Percentiles rank a stretch among this genome's conserved stretches.
Evolutionary conservation across 1,140 invertebrate genomes (phyloP).

Genomic region (Penaeus japonicus): DNA sequence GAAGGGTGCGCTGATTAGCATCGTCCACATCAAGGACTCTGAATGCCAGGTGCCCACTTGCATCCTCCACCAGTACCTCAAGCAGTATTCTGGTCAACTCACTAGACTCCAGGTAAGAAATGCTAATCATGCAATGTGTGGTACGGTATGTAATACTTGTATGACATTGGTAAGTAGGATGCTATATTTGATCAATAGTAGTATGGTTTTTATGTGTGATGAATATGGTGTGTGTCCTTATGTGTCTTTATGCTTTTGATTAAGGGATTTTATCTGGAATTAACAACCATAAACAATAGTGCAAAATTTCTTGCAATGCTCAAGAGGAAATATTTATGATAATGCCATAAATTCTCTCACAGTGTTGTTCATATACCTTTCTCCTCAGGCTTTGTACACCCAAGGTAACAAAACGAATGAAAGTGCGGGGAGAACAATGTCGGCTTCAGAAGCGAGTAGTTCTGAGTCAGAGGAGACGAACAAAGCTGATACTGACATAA

Average conservation of each 20-base stretch:
- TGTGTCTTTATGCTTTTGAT: background rate
- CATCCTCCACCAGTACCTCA: slow-evolving; percentile 80
- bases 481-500: background rate
- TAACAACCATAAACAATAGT: too few species aligned
- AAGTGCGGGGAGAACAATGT: background rate
- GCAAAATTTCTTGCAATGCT: too few species aligned
- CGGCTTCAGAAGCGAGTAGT: too few species aligned
- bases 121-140: background rate
- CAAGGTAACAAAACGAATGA: background rate
- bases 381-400: slow-evolving; percentile 42
- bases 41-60: slow-evolving; percentile 79
- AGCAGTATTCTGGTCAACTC: slow-evolving; percentile 81
- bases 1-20: slow-evolving; percentile 78
- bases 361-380: background rate
- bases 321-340: background rate
- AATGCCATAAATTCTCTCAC: background rate
- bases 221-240: background rate
- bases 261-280: too few species aligned
- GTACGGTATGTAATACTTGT: too few species aligned
- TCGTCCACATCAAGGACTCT: slow-evolving; percentile 81
- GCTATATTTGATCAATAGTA: too few species aligned
- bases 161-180: too few species aligned
- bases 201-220: background rate
- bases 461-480: background rate
- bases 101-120: slow-evolving; percentile 77